Base-by-base conservation (phyloP, 1,140 invertebrate species). In the Oscheius sp. region DNA sequence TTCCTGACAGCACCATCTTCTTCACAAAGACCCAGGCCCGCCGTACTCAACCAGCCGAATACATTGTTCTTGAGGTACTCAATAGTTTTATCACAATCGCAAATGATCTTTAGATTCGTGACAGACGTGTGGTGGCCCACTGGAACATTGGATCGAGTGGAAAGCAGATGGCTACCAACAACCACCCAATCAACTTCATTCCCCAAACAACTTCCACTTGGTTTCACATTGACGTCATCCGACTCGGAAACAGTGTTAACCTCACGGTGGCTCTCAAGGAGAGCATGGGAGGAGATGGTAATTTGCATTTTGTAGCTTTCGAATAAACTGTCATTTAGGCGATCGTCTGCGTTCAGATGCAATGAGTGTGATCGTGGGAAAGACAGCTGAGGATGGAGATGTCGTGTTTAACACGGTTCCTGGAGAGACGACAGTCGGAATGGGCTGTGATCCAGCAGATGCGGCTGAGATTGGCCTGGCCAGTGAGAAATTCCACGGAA, bases 401-500 rank as follows among this genome's bases (percentile, higher is more conserved):
- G 65, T 83, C 28, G 76, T 84, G 18, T 84, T 83, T 55, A 83
- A 83, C 66, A 82, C 83, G 7, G 62, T 79, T 45, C 78, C 83
- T 26, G 80, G 80, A 38, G 78, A 84, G 36, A 83, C 81, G 1
- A 69, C 58, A 3, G 42, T 83, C 18, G 69, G 62, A 23, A 31
- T 83, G 13, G 82, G 82, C 42, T 62, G 38, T 4, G 77, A 81
- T 34, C 15, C 34, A 26, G 29, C 61, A 49, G 42, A 74, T 10
- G 45, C 79, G 32, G 68, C 75, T 32, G 73, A 80, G 20, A 58
- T 84, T 29, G 76, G 76, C 13, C 49, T 83, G 15, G 59, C 68
- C 45, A 84, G 76, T 13, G 76, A 80, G 52, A 75, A 78, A 49
- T 83, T 83, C 68, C 58, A 38, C 36, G 82, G 82, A 35, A 80